Conservation (phyloP, 2,888 invertebrate species). For the Tridacna gigas region DNA sequence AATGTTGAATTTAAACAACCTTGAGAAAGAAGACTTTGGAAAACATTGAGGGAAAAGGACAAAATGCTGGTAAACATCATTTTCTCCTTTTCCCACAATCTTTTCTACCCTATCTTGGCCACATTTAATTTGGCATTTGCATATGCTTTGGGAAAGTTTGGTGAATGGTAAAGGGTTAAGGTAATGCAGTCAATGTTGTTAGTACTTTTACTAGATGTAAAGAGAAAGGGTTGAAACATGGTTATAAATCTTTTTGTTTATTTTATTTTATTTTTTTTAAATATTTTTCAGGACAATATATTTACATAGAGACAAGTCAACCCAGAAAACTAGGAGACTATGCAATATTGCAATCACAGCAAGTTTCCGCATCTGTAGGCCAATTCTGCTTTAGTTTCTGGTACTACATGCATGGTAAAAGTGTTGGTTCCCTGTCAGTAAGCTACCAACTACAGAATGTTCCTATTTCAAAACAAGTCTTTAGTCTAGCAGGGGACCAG, state of each 20-base stretch:
- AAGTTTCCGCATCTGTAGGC: slow-evolving; percentile 55
- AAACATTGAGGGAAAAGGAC: too few species aligned
- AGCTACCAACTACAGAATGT: slow-evolving; percentile 55
- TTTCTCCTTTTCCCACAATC: too few species aligned
- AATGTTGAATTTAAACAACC: too few species aligned
- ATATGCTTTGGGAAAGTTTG: not conserved
- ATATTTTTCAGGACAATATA: slow-evolving; percentile 72
- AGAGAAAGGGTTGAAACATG: too few species aligned
- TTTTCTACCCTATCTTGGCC: too few species aligned
- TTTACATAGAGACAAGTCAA: slow-evolving; percentile 75
- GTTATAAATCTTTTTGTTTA: too few species aligned
- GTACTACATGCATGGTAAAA: slow-evolving; percentile 80
- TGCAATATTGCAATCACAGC: slow-evolving; percentile 73
- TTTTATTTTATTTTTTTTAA: too few species aligned
- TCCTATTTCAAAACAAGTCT: slow-evolving; percentile 27
- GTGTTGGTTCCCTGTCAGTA: slow-evolving; percentile 77
- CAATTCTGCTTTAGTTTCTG: slow-evolving; percentile 80
- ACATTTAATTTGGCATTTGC: too few species aligned
- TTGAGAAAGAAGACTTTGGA: too few species aligned
- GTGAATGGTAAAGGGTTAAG: slow-evolving; percentile 1
- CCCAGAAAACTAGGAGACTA: slow-evolving; percentile 71
- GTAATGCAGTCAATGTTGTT: too few species aligned
- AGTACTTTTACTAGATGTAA: too few species aligned
- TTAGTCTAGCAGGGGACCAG: slow-evolving; percentile 72
- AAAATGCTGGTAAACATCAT: too few species aligned